phyloP scores from a whole-genome alignment of 1,140 invertebrate genomes.

The Drosophila sulfurigaster region DNA sequence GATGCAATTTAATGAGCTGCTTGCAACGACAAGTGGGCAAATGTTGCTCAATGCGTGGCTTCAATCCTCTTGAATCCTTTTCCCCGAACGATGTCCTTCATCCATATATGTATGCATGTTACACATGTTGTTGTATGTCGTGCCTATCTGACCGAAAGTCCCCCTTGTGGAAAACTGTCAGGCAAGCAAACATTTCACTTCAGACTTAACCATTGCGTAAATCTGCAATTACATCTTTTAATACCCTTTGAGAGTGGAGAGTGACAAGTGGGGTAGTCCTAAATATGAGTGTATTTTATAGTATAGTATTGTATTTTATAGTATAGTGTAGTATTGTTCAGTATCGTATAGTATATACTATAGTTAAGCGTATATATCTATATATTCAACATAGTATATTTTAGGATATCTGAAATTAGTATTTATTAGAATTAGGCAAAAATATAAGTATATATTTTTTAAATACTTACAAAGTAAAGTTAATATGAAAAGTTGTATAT shows the following conservation, averaged over 20 bases:
- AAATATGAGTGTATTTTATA: not conserved
- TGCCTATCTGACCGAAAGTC: not conserved
- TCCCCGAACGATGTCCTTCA: not conserved
- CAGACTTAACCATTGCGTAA: slow-evolving; percentile 56
- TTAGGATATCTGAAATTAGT: too few relatives aligned
- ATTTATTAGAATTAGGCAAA: too few relatives aligned
- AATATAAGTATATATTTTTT: too few relatives aligned
- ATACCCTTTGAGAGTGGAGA: not conserved
- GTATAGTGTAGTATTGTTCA: too few relatives aligned
- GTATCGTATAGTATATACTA: too few relatives aligned
- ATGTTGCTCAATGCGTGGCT: slow-evolving; percentile 3
- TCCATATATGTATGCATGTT: not conserved
- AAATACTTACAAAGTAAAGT: too few relatives aligned
- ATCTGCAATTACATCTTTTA: slow-evolving; percentile 69
- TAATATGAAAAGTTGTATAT: too few relatives aligned
- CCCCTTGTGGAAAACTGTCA: slow-evolving; percentile 35
- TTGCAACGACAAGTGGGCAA: slow-evolving; percentile 15
- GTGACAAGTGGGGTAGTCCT: not conserved
- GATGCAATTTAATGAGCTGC: slow-evolving; percentile 43
- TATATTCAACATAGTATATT: too few relatives aligned
- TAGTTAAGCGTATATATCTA: too few relatives aligned
- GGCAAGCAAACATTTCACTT: slow-evolving; percentile 58
- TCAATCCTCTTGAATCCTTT: slow-evolving; percentile 12
- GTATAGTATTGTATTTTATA: too few relatives aligned
- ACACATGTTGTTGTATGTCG: slow-evolving; percentile 1